These are phyloP conservation scores for Corythoichthys haematopterus DNA, from an alignment of 2,113 vertebrate genomes.

Conservation along the genomic window DNA sequence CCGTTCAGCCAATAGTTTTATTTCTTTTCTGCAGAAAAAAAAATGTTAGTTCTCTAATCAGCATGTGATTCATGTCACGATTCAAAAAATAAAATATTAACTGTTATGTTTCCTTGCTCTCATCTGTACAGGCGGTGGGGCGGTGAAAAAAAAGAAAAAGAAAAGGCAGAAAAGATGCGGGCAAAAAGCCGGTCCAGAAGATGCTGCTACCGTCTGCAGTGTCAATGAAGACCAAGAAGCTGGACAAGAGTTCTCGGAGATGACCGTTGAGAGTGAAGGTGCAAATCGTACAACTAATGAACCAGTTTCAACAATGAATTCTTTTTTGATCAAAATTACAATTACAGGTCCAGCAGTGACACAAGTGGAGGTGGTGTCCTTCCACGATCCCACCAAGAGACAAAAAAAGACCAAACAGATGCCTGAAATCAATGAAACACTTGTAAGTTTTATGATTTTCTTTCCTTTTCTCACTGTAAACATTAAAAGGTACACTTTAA, in stretches of 20 bases:
- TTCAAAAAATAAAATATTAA: not conserved
- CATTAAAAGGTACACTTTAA: not conserved
- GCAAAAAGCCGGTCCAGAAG: conserved; percentile 17
- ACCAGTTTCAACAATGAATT: not conserved
- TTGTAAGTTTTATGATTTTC: conserved; percentile 16
- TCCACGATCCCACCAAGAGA: conserved; percentile 74
- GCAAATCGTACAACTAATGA: not conserved
- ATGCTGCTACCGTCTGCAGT: not conserved
- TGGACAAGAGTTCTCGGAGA: not conserved
- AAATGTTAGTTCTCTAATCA: too few relatives aligned
- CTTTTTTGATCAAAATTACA: not conserved
- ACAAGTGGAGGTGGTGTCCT: conserved; percentile 73
- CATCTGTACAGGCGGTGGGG: conserved; percentile 24
- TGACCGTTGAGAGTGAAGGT: not conserved
- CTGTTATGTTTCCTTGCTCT: not conserved
- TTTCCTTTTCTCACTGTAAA: not conserved
- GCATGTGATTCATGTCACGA: not conserved
- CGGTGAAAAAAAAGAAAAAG: conserved; percentile 48
- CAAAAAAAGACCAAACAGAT: conserved; percentile 35
- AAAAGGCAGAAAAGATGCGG: conserved; percentile 36
- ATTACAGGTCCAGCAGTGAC: not conserved
- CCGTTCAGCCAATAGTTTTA: too few relatives aligned
- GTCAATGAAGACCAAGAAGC: not conserved
- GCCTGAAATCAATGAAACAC: not conserved
- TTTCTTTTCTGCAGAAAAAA: too few relatives aligned